phyloP scores from a whole-genome alignment of 2,888 invertebrate genomes.

The Hirtodrosophila histrioides region DNA sequence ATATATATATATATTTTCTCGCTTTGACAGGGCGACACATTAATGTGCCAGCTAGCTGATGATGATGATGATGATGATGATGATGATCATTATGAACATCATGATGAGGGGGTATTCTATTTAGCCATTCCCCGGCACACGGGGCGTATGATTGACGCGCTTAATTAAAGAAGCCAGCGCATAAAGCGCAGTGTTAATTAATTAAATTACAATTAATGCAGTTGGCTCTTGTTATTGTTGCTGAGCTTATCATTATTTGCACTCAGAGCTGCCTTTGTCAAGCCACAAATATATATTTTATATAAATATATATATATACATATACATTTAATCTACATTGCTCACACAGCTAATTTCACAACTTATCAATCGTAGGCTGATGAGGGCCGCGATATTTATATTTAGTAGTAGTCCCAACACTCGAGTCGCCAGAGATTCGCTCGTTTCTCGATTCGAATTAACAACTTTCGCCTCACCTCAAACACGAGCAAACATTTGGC shows the following conservation, averaged over 20 bases:
- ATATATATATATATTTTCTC: too few species aligned
- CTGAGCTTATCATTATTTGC: slow-evolving; percentile 28
- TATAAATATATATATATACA: neutral
- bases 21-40: slow-evolving; percentile 73
- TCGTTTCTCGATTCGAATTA: neutral
- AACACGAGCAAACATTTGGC: slow-evolving; percentile 15
- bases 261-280: too few species aligned
- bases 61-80: slow-evolving; percentile 9
- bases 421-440: slow-evolving; percentile 8
- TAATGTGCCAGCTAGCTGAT: slow-evolving; percentile 57
- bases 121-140: slow-evolving; percentile 35
- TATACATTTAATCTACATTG: slow-evolving; percentile 7
- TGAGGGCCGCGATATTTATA: slow-evolving; percentile 2
- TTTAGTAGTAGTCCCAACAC: slow-evolving; percentile 9
- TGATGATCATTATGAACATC: slow-evolving; percentile 6
- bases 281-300: neutral
- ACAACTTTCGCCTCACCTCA: slow-evolving; percentile 16
- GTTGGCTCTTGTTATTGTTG: slow-evolving; percentile 10
- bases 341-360: slow-evolving; percentile 35
- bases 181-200: slow-evolving; percentile 58
- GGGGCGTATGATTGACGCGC: slow-evolving; percentile 71
- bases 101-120: slow-evolving; percentile 24
- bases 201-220: slow-evolving; percentile 76
- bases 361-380: slow-evolving; percentile 32
- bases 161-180: slow-evolving; percentile 57